A percentile compares a stretch with the other conserved stretches of the same genome.
These are phyloP conservation scores for Baronia brevicornis DNA, from an alignment of 2,888 invertebrate species.

Conservation along the genomic window DNA sequence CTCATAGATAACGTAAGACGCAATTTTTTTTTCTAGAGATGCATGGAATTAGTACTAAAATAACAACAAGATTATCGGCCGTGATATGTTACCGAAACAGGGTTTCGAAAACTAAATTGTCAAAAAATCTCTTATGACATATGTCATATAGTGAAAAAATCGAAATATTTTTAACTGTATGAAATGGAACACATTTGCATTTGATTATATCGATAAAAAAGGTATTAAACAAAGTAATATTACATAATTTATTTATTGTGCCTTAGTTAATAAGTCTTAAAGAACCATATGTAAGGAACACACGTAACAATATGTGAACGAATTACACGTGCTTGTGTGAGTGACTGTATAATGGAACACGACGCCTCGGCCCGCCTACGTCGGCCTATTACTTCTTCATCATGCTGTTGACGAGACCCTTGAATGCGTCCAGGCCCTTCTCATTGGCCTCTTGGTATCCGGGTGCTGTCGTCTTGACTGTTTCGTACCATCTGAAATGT, in stretches of 20 bases:
- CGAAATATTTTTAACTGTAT: too few relatives aligned
- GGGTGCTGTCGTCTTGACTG: conserved; percentile 54
- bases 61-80: too few relatives aligned
- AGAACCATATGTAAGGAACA: conserved; percentile 16
- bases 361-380: conserved; percentile 3
- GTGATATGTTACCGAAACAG: too few relatives aligned
- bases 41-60: too few relatives aligned
- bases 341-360: conserved; percentile 3
- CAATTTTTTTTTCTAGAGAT: too few relatives aligned
- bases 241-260: conserved; percentile 45
- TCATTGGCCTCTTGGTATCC: conserved; percentile 75
- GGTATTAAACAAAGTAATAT: conserved; percentile 11
- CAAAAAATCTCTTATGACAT: too few relatives aligned
- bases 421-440: conserved; percentile 73
- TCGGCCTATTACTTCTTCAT: conserved; percentile 47
- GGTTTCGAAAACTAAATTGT: too few relatives aligned
- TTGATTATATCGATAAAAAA: background rate
- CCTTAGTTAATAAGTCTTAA: conserved; percentile 39
- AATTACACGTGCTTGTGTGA: conserved; percentile 8
- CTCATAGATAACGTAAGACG: too few relatives aligned
- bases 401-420: conserved; percentile 58
- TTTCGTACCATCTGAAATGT: conserved; percentile 58
- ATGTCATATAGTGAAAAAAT: too few relatives aligned
- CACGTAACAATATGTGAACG: conserved; percentile 7
- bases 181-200: too few relatives aligned